phyloP scores from a whole-genome alignment of 2,797 vertebrate species.

The Catostomus latipinnis region DNA sequence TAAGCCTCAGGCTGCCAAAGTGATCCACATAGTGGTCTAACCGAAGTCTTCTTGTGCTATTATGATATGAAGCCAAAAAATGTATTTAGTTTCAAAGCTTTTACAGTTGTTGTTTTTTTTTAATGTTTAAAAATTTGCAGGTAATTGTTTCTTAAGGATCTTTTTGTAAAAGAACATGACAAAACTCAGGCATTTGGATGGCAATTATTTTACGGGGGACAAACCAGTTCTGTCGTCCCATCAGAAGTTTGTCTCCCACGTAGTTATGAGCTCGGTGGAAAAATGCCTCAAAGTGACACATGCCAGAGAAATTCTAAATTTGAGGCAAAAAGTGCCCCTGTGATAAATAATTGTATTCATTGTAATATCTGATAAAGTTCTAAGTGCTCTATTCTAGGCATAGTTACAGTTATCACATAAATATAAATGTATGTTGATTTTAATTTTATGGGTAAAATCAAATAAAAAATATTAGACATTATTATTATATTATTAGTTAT shows the following conservation, averaged over 20 bases:
- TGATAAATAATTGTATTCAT: no score
- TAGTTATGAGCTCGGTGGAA: neutral
- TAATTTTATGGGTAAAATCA: no score
- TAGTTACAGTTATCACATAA: no score
- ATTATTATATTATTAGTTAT: no score
- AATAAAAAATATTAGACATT: no score
- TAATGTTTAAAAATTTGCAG: neutral
- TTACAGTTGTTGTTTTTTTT: no score
- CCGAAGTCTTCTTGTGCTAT: neutral
- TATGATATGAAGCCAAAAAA: neutral
- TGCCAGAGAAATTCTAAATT: no score
- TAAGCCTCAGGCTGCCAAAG: constrained; percentile 67
- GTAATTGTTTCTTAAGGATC: neutral
- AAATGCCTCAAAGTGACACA: no score
- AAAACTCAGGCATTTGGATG: neutral
- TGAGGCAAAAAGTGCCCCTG: no score
- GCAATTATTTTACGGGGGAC: neutral
- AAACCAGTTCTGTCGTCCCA: constrained; percentile 8
- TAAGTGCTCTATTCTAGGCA: no score
- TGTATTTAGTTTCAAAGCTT: neutral
- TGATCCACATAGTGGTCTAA: neutral
- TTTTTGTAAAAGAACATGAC: neutral
- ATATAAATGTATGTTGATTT: no score
- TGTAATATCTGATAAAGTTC: no score
- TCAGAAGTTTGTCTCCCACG: neutral